Conservation (phyloP, 2,888 invertebrate genomes). For the Drosophila prolongata region DNA sequence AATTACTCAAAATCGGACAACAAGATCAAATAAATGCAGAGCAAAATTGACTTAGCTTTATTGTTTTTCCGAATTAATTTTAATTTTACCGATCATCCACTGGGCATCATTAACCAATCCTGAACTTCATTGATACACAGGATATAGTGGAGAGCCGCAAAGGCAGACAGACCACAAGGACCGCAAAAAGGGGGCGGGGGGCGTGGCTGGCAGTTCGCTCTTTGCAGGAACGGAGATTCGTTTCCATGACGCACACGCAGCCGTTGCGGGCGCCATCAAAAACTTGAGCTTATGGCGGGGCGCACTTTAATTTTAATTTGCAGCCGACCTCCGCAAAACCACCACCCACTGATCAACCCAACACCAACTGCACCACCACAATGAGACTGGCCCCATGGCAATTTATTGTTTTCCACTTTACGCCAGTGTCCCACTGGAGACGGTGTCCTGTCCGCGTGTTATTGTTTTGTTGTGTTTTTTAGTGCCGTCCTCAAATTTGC, state of each 20-base stretch:
- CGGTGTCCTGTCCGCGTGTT: slow-evolving; percentile 40
- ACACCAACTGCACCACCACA: slow-evolving; percentile 19
- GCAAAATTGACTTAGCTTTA: no score
- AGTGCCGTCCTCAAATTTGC: slow-evolving; percentile 56
- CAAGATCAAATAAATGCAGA: no score
- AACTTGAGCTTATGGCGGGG: slow-evolving; percentile 72
- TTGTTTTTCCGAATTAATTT: no score
- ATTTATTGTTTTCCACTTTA: slow-evolving; percentile 80
- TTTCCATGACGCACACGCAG: slow-evolving; percentile 51
- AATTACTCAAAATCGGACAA: no score
- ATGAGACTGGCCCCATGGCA: slow-evolving; percentile 58
- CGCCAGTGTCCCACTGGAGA: slow-evolving; percentile 55
- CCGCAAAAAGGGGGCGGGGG: slow-evolving; percentile 11
- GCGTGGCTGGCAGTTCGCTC: slow-evolving; percentile 12
- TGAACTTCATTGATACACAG: slow-evolving; percentile 65
- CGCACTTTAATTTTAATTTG: slow-evolving; percentile 78
- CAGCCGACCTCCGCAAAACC: slow-evolving; percentile 40
- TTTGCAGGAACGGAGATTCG: slow-evolving; percentile 14
- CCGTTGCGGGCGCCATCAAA: slow-evolving; percentile 74
- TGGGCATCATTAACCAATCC: slow-evolving; percentile 35
- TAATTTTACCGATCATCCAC: slow-evolving; percentile 20
- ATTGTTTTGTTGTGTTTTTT: slow-evolving; percentile 52
- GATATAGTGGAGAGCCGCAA: slow-evolving; percentile 51
- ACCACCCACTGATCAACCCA: neutral
- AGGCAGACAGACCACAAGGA: slow-evolving; percentile 58